Conservation (phyloP, 2,797 vertebrate species). For the Ispidina picta region DNA sequence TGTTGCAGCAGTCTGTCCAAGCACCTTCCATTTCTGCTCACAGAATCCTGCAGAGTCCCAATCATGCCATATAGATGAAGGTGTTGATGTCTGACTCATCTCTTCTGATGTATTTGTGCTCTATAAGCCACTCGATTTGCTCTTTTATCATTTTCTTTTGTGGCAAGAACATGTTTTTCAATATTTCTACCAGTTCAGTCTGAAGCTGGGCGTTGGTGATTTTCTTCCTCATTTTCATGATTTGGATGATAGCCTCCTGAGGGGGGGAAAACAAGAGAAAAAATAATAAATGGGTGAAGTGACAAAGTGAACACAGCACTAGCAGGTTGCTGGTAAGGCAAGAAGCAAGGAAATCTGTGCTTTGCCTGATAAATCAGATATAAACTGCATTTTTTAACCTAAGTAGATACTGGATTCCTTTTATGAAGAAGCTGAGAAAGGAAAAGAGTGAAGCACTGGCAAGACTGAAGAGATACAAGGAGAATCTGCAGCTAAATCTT, state of each 20-base stretch:
- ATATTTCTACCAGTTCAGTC: slow-evolving; percentile 99
- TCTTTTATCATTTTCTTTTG: slow-evolving; percentile 99
- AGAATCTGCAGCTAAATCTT: background rate
- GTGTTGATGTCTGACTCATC: slow-evolving; percentile 98
- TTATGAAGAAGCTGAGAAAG: background rate
- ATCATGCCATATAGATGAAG: slow-evolving; percentile 98
- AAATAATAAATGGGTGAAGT: background rate
- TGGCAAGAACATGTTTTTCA: slow-evolving; percentile 99
- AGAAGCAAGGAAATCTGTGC: background rate
- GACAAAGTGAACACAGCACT: background rate
- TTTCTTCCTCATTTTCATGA: slow-evolving; percentile 99
- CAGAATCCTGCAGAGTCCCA: slow-evolving; percentile 41
- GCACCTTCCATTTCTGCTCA: slow-evolving; percentile 64
- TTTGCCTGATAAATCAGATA: background rate
- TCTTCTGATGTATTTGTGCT: slow-evolving; percentile 99
- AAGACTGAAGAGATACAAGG: background rate
- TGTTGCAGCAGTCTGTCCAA: slow-evolving; percentile 74
- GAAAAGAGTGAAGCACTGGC: background rate
- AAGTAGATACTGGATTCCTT: background rate
- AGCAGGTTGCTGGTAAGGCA: background rate
- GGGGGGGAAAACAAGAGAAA: background rate
- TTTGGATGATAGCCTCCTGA: slow-evolving; percentile 99
- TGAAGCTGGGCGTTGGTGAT: slow-evolving; percentile 99
- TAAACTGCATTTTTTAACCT: background rate
- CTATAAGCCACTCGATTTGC: slow-evolving; percentile 99